Evolutionary conservation across 2,113 vertebrate species (phyloP).

Genomic region (Tachysurus fulvidraco): DNA sequence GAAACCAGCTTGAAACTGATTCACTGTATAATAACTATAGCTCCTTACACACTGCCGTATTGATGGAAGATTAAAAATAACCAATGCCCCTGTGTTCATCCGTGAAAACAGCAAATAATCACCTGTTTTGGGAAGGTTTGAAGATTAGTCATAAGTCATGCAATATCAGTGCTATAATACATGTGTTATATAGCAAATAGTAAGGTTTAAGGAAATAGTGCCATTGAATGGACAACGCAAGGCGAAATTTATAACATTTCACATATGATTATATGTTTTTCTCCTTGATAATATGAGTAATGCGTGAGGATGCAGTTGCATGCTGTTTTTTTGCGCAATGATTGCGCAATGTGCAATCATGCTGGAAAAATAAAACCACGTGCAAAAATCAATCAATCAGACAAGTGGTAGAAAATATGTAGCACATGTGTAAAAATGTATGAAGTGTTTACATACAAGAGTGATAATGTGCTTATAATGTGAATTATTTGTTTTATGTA

Average conservation of each 20-base stretch:
- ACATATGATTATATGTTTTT: neutral
- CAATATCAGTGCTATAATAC: neutral
- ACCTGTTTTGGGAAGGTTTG: neutral
- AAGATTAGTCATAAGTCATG: neutral
- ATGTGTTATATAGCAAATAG: neutral
- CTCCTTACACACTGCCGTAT: conserved; percentile 33
- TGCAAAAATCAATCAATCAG: neutral
- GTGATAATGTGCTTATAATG: neutral
- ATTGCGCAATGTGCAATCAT: neutral
- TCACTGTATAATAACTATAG: conserved; percentile 80
- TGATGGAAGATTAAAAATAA: neutral
- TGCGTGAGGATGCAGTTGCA: neutral
- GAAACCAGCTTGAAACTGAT: conserved; percentile 97
- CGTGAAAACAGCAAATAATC: neutral
- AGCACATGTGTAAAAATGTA: neutral
- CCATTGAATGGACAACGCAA: neutral
- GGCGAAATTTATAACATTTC: neutral
- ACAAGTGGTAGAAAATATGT: neutral
- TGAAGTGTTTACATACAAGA: neutral
- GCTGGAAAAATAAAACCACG: neutral
- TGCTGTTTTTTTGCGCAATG: neutral
- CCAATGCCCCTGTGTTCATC: neutral
- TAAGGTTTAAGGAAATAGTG: neutral
- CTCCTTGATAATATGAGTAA: neutral
- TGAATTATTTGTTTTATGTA: neutral